Base-by-base conservation (phyloP, 53 echinoderm and acorn worm species). In the Hippasteria phrygiana region DNA sequence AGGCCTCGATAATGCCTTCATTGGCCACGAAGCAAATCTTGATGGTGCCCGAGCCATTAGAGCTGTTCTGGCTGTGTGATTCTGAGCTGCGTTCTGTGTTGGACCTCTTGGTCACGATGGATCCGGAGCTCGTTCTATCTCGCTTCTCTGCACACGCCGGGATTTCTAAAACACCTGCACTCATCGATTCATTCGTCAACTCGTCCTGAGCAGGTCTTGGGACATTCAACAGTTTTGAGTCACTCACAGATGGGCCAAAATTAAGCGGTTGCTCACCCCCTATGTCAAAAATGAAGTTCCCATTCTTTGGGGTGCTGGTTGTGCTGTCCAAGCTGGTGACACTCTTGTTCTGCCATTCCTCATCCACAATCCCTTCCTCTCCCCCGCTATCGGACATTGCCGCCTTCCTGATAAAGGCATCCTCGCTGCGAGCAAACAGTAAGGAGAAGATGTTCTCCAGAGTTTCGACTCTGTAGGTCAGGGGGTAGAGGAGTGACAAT, bases 391-490 rank as follows among this genome's bases (percentile, higher is more conserved):
- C 97, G 1, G 93, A 93, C 65, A 73, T 62, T 2, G 78, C 75
- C 12, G 39, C 65, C 24, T 39, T 75, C 28, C 35, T 78, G 18
- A 45, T 36, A 50, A 90, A 80, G 18, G 31, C 28, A 43, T 97
- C 90, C 43, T 95, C 94, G 38, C 89, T 88, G 10, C 94, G 89
- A 24, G 91, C 81, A 88, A 97, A 97, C 16, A 97, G 74, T 87
- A 97, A 75, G 33, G 95, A 97, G 74, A 97, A 97, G 35, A 97
- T 78, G 72, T 97, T 93, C 64, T 97, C 97, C 16, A 97, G 74
- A 14, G 91, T 93, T 55, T 97, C 97, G 33, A 97, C 97, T 69
- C 97, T 84, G 67, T 92, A 95, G 5, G 88, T 94, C 56, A 97
- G 83, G 14, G 97, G 97, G 67, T 90, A 92, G 12, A 97, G 50